These are phyloP conservation scores for Bimastos eiseni DNA, from an alignment of 2,888 invertebrate genomes.

Conservation along the genomic window DNA sequence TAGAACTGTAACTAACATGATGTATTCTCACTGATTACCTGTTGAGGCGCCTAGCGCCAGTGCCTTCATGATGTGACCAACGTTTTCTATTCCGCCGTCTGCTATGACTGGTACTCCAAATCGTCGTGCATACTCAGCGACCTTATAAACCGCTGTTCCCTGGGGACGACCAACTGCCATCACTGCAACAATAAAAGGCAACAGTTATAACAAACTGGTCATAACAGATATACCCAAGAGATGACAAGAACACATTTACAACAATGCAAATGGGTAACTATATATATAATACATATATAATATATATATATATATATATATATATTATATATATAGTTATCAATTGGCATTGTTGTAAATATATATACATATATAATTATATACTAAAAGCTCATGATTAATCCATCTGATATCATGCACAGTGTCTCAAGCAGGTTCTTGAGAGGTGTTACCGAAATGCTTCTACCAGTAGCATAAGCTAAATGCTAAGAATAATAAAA, in stretches of 20 bases:
- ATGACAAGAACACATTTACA: too few species aligned
- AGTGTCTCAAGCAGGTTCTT: too few species aligned
- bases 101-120: constrained; percentile 96
- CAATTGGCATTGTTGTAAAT: too few species aligned
- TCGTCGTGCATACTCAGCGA: constrained; percentile 83
- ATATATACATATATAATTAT: too few species aligned
- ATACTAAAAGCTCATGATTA: background rate
- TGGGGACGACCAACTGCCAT: constrained; percentile 99
- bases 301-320: too few species aligned
- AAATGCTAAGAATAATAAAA: too few species aligned
- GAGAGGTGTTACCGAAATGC: too few species aligned
- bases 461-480: too few species aligned
- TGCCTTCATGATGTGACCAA: constrained; percentile 95
- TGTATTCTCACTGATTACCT: constrained; percentile 60
- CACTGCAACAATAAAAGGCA: constrained; percentile 68
- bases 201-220: background rate
- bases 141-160: constrained; percentile 95
- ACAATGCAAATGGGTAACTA: too few species aligned
- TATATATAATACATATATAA: too few species aligned
- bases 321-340: too few species aligned
- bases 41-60: constrained; percentile 88
- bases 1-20: background rate
- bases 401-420: background rate
- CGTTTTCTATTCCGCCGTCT: constrained; percentile 95
- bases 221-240: too few species aligned